Evolutionary conservation across 2,888 invertebrate genomes (phyloP).

Genomic region (Petrolisthes cinctipes): DNA sequence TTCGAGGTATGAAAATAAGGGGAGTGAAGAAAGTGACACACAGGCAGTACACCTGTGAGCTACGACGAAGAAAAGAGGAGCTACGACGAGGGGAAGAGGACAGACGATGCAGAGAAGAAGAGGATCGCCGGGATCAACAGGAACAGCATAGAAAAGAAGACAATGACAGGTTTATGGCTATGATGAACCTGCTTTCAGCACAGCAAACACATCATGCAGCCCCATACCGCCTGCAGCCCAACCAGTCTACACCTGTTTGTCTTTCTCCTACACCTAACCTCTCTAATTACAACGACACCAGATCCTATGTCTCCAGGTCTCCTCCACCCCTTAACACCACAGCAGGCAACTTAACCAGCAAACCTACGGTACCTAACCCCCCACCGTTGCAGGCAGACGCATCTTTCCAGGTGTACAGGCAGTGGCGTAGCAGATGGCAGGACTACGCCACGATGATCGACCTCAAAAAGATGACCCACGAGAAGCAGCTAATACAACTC

Average conservation of each 20-base stretch:
- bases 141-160: neutral
- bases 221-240: neutral
- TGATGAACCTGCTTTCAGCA: neutral
- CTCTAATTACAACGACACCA: neutral
- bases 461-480: neutral
- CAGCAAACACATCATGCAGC: neutral
- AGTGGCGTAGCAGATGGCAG: neutral
- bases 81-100: no score
- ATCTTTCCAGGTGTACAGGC: neutral
- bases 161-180: neutral
- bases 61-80: no score
- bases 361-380: neutral
- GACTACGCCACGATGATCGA: neutral
- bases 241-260: neutral
- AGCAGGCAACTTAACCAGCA: neutral
- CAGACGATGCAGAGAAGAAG: neutral
- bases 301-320: neutral
- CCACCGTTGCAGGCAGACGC: neutral
- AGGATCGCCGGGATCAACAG: neutral
- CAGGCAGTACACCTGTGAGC: no score
- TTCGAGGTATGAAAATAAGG: no score
- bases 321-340: neutral
- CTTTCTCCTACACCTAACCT: neutral
- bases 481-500: conserved; percentile 16
- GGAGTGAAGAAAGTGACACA: no score